Evolutionary conservation across 2,888 invertebrate species (phyloP).

Genomic region (Sphaeridia pumilis): DNA sequence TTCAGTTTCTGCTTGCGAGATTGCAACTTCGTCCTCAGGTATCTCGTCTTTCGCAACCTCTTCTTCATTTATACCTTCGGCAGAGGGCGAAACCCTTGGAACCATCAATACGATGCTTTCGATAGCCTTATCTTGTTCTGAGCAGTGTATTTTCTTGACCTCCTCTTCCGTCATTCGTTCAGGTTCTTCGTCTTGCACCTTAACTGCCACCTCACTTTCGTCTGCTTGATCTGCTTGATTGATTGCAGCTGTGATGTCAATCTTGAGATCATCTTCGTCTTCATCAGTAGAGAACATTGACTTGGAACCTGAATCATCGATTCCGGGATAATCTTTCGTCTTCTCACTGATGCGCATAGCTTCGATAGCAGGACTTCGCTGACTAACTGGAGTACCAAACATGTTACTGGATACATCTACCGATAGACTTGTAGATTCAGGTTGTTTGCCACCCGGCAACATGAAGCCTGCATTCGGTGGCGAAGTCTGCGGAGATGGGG

Average conservation of each 20-base stretch:
- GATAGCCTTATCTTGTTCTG: slow-evolving; percentile 38
- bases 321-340: slow-evolving; percentile 13
- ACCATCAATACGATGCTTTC: slow-evolving; percentile 36
- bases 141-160: slow-evolving; percentile 40
- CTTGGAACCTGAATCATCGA: slow-evolving; percentile 20
- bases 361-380: slow-evolving; percentile 1
- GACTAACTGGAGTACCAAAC: neutral
- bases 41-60: slow-evolving; percentile 29
- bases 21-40: slow-evolving; percentile 60
- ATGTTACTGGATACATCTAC: slow-evolving; percentile 2
- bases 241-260: slow-evolving; percentile 32
- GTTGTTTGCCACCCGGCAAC: neutral
- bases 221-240: slow-evolving; percentile 29
- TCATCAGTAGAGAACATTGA: slow-evolving; percentile 34
- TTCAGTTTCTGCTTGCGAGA: slow-evolving; percentile 85
- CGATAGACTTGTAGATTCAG: slow-evolving; percentile 1
- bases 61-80: slow-evolving; percentile 18
- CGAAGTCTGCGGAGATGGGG: slow-evolving; percentile 23
- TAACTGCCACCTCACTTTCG: slow-evolving; percentile 15
- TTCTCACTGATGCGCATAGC: slow-evolving; percentile 1
- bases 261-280: slow-evolving; percentile 31
- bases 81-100: slow-evolving; percentile 33
- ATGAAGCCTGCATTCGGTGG: slow-evolving; percentile 44
- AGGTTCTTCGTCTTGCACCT: slow-evolving; percentile 16
- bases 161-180: slow-evolving; percentile 37